phyloP scores from a whole-genome alignment of 2,888 invertebrate species.

The Lithosia quadra region DNA sequence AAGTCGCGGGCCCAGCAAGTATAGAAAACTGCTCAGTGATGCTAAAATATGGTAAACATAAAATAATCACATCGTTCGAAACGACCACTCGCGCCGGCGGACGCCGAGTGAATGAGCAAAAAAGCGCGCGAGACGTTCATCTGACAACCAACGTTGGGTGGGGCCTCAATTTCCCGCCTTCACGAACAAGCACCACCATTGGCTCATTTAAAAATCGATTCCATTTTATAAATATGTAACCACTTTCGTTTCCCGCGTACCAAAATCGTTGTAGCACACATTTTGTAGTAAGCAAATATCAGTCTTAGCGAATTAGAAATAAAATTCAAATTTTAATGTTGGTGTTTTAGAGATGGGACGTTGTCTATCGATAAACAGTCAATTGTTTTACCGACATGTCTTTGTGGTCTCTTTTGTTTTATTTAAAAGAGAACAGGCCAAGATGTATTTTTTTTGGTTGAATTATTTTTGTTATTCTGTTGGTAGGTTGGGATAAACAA shows the following conservation, averaged over 20 bases:
- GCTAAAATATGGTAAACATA: slow-evolving; percentile 45
- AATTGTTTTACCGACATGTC: slow-evolving; percentile 86
- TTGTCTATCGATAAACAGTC: slow-evolving; percentile 63
- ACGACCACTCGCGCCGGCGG: slow-evolving; percentile 65
- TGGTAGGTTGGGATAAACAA: slow-evolving; percentile 74
- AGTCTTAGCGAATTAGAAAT: slow-evolving; percentile 32
- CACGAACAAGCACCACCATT: slow-evolving; percentile 74
- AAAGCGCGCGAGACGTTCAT: slow-evolving; percentile 77
- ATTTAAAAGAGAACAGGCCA: slow-evolving; percentile 80
- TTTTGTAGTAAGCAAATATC: slow-evolving; percentile 32
- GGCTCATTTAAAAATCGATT: slow-evolving; percentile 86
- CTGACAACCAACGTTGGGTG: slow-evolving; percentile 78
- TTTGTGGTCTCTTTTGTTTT: slow-evolving; percentile 85
- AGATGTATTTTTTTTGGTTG: slow-evolving; percentile 64
- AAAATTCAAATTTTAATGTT: slow-evolving; percentile 56
- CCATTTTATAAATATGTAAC: slow-evolving; percentile 87
- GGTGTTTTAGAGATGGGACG: slow-evolving; percentile 58
- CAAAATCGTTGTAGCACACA: slow-evolving; percentile 50
- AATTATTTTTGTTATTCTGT: slow-evolving; percentile 60
- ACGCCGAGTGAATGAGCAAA: slow-evolving; percentile 80
- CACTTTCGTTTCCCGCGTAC: slow-evolving; percentile 71
- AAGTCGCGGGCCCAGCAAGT: too few species aligned
- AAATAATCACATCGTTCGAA: slow-evolving; percentile 32
- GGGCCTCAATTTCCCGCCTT: slow-evolving; percentile 78
- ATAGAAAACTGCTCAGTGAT: slow-evolving; percentile 10